A percentile compares a stretch with the other conserved stretches of the same genome.
These are phyloP conservation scores for Sardina pilchardus DNA, from an alignment of 2,113 vertebrate genomes.

Conservation along the genomic window DNA sequence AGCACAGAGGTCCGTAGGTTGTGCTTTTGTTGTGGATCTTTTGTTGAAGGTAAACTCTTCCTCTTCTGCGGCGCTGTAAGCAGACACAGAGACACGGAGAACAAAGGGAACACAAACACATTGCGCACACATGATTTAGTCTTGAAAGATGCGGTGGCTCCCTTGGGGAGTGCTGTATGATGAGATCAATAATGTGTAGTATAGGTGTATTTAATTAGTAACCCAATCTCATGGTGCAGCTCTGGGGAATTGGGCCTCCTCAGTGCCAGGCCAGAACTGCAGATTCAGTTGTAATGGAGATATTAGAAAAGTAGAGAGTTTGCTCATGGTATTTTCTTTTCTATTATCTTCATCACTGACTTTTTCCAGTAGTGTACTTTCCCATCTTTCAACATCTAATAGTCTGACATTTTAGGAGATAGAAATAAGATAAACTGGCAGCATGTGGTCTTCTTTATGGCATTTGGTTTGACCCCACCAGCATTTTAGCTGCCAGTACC, in stretches of 20 bases:
- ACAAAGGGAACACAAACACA: not conserved
- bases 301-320: too few species aligned
- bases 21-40: not conserved
- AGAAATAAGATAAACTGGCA: not conserved
- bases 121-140: not conserved
- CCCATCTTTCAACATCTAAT: not conserved
- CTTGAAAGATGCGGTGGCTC: not conserved
- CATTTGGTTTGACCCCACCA: not conserved
- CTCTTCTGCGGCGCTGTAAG: not conserved
- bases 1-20: not conserved
- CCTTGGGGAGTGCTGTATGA: not conserved
- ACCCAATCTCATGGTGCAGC: not conserved
- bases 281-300: not conserved
- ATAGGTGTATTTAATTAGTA: not conserved
- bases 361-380: not conserved
- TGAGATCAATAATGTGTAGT: not conserved
- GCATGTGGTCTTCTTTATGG: not conserved
- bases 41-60: not conserved
- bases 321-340: not conserved
- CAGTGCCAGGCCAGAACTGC: not conserved
- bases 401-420: not conserved
- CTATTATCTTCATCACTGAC: too few species aligned
- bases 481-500: not conserved
- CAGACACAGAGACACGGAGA: too few species aligned
- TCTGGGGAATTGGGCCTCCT: not conserved